Conservation (phyloP, 2,888 invertebrate species). For the Pollenia amentaria region DNA sequence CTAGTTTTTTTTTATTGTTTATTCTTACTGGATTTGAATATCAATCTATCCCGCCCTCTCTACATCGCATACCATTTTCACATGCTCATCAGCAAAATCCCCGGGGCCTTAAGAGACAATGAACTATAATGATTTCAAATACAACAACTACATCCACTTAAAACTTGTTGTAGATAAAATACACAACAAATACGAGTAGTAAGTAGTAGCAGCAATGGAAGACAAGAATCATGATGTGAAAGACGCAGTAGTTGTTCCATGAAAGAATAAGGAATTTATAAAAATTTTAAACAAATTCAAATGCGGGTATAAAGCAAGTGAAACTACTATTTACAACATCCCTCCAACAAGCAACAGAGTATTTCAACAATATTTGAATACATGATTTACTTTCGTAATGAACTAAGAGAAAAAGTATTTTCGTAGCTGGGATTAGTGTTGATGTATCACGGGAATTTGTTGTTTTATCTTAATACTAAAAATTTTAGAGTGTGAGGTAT, state of each 20-base stretch:
- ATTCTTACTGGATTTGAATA: slow-evolving; percentile 65
- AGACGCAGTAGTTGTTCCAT: not conserved
- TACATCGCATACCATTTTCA: slow-evolving; percentile 26
- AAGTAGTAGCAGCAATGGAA: not conserved
- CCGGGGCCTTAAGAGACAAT: slow-evolving; percentile 65
- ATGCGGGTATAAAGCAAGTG: not conserved
- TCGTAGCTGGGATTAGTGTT: not conserved
- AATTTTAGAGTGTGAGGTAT: no score
- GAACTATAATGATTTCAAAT: slow-evolving; percentile 71
- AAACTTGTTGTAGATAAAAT: slow-evolving; percentile 8
- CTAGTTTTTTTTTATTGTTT: slow-evolving; percentile 40
- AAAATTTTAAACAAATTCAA: slow-evolving; percentile 32
- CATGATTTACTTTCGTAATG: not conserved
- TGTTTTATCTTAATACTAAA: no score
- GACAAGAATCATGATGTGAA: not conserved
- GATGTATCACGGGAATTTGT: no score
- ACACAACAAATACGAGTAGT: slow-evolving; percentile 2
- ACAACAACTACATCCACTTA: slow-evolving; percentile 36
- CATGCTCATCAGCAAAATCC: slow-evolving; percentile 61
- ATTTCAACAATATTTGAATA: slow-evolving; percentile 6
- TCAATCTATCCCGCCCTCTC: slow-evolving; percentile 8
- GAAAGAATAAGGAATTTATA: slow-evolving; percentile 13
- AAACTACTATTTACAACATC: not conserved
- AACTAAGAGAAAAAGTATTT: slow-evolving; percentile 11
- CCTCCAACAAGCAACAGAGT: not conserved